Base-by-base conservation (phyloP, 2,113 vertebrate genomes). In the Gymnorhina tibicen region DNA sequence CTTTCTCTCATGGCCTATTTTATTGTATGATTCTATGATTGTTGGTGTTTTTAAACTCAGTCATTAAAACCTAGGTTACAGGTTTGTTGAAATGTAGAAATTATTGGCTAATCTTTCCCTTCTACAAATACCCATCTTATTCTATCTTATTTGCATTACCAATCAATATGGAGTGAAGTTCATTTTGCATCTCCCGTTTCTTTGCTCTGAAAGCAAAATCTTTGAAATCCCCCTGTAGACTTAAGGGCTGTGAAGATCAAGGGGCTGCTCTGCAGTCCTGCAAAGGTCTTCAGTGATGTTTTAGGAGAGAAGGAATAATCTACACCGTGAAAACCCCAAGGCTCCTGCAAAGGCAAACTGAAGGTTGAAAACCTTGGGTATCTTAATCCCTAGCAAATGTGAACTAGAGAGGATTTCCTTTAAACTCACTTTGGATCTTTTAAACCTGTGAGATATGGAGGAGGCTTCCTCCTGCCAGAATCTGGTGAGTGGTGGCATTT, bases 171-270 rank as follows among this genome's bases (percentile, higher is more conserved):
- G 79, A 95, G 68, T 28, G 41, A 16, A 39, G 67, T 70, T 97
- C 73, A 55, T 95, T 96, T 95, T 92, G 53, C 56, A 87, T 88
- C 52, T 96, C 74, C 62, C 39, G 37, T 86, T 94, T 95, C 59
- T 96, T 91, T 76, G 32, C n/a, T 87, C 20, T 3, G 6, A 91
- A 78, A 90, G 53, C 37, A 95, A 90, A 95, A 96, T 87, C 42
- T 96, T 89, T 97, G 86, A 93, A 96, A 91, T 66, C 60, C 53
- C 39, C 26, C 23, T 33, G 11, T 30, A 66, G 75, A 44, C 16
- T 87, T 77, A 70, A 0, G 8, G 52, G 55, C 33, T 83, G 17
- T 37, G 42, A 70, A 78, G 44, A 68, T 80, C 50, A 67, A 53
- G 64, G 62, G 50, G 62, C 79, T 96, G 73, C 72, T 90, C 78